Evolutionary conservation across 2,888 invertebrate genomes (phyloP), one percentile per base, ranked within the genome.

Genomic region (Eupithecia centaureata): DNA sequence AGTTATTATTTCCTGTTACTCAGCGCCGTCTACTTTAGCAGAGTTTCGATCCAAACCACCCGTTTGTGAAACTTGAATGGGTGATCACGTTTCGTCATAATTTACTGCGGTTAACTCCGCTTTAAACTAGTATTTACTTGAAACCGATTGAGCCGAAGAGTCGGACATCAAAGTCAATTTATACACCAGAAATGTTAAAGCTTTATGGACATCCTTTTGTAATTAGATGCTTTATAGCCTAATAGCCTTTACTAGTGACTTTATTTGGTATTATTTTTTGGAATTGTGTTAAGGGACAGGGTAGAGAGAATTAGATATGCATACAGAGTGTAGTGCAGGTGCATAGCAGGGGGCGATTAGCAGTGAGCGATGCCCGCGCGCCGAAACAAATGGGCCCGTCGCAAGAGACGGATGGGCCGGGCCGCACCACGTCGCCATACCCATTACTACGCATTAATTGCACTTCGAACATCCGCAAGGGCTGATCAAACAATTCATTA

Each of bases 1-100:
- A 92, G 91, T 92, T 92, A 92, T 91, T 92, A 91, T 91, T 92
- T 92, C 92, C 90, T 87, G 91, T 86, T 91, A 91, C 87, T 86
- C 85, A 73, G 83, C 82, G 83, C 85, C 87, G 88, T 87, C 87
- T 88, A 90, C 89, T 91, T 88, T 86, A 88, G 86, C 87, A 81
- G 85, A 92, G 91, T 91, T 90, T 90, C 86, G 86, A 89, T 88
- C 90, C 86, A 82, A 84, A 88, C 83, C 87, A 84, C 80, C 85
- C 86, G 86, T 89, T 90, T 87, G 85, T 85, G 86, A 89, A 89
- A 88, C 89, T 89, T 89, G 86, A 90, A 90, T 89, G 86, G 89
- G 82, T 90, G 90, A 91, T 91, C 90, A 89, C 86, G 89, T 89
- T 88, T 86, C 82, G 84, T 86, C 84, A 84, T 87, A 87, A 86